These are phyloP conservation scores for Silurus meridionalis DNA, from an alignment of 2,113 vertebrate genomes.

Conservation along the genomic window DNA sequence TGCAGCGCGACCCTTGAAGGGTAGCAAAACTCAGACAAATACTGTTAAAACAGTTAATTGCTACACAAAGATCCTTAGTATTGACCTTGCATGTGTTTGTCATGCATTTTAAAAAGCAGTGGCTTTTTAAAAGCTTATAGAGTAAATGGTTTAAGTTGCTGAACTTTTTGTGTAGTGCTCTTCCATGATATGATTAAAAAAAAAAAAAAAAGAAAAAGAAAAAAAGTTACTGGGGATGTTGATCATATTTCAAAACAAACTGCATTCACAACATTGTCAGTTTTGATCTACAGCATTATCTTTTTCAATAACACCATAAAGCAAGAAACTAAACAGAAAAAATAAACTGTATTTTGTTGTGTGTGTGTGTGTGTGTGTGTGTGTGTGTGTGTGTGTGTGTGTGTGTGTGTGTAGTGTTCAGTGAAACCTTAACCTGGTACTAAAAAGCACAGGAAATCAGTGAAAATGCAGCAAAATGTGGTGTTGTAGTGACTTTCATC, in stretches of 20 bases:
- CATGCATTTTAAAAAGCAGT: slow-evolving; percentile 56
- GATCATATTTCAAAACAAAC: slow-evolving; percentile 34
- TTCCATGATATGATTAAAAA: slow-evolving; percentile 40
- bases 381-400: no score
- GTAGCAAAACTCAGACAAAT: slow-evolving; percentile 59
- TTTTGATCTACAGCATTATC: slow-evolving; percentile 42
- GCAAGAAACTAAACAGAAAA: slow-evolving; percentile 41
- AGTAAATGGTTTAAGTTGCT: slow-evolving; percentile 46
- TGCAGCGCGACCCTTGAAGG: slow-evolving; percentile 72
- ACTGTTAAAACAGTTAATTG: slow-evolving; percentile 63
- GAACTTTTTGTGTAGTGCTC: slow-evolving; percentile 49
- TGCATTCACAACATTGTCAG: slow-evolving; percentile 38
- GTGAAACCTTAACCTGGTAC: slow-evolving; percentile 58
- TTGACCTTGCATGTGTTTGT: slow-evolving; percentile 49
- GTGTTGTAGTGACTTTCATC: slow-evolving; percentile 63
- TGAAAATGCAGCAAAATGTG: slow-evolving; percentile 41
- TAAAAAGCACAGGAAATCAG: slow-evolving; percentile 50
- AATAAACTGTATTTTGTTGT: slow-evolving; percentile 54
- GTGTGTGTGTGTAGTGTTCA: slow-evolving; percentile 53
- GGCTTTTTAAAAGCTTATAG: slow-evolving; percentile 54
- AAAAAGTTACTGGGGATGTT: slow-evolving; percentile 15
- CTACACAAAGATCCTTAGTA: slow-evolving; percentile 49
- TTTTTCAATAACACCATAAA: slow-evolving; percentile 47
- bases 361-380: no score
- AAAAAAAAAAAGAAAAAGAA: slow-evolving; percentile 8